phyloP scores from a whole-genome alignment of 2,113 vertebrate species.

The Manacus vitellinus region DNA sequence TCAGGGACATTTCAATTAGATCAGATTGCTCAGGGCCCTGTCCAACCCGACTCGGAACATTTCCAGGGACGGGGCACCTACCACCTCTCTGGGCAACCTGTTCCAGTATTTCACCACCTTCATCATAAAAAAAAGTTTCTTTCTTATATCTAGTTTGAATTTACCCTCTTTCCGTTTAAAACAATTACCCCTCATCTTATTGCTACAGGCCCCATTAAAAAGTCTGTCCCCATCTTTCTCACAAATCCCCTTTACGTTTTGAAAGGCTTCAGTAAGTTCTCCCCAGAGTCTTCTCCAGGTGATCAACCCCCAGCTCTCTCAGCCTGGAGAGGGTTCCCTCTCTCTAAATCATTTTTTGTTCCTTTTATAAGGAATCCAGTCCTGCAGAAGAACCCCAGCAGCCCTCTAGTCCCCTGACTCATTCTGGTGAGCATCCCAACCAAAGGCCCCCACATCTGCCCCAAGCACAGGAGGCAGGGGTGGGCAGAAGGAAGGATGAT shows the following conservation, averaged over 20 bases:
- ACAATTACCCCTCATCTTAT: background rate
- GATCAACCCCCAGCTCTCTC: background rate
- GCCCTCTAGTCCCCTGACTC: background rate
- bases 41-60: background rate
- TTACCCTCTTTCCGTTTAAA: background rate
- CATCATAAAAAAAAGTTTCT: accelerated
- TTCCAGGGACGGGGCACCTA: too few relatives aligned
- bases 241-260: background rate
- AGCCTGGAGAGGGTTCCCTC: background rate
- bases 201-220: accelerated
- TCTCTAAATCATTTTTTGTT: background rate
- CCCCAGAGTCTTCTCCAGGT: background rate
- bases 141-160: too few relatives aligned
- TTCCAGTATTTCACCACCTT: background rate
- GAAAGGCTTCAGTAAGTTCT: background rate
- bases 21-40: background rate
- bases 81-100: background rate
- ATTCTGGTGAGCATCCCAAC: background rate
- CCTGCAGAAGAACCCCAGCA: background rate
- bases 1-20: background rate
- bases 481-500: background rate
- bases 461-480: background rate
- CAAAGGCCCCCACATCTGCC: background rate
- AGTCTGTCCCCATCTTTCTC: background rate
- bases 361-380: background rate